These are phyloP conservation scores for Oligia latruncula DNA, from an alignment of 2,888 invertebrate species.

Conservation along the genomic window DNA sequence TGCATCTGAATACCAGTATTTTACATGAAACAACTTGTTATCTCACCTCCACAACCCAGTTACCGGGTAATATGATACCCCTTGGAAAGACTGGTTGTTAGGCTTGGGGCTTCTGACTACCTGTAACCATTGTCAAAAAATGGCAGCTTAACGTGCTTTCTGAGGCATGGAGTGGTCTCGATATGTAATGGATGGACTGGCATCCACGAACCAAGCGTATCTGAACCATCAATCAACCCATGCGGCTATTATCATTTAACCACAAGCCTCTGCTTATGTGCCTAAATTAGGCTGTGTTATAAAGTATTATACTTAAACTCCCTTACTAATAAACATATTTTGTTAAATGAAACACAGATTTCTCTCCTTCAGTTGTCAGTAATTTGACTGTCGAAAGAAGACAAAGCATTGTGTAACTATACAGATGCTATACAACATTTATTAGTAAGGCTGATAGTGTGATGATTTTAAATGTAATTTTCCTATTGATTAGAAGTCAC, in stretches of 20 bases:
- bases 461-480: conserved; percentile 12
- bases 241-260: too few relatives aligned
- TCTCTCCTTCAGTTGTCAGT: too few relatives aligned
- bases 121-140: not conserved
- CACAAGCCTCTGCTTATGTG: not conserved
- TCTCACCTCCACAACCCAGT: not conserved
- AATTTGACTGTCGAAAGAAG: too few relatives aligned
- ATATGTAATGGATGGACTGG: not conserved
- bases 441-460: not conserved
- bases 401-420: too few relatives aligned
- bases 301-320: too few relatives aligned
- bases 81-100: not conserved
- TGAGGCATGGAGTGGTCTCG: too few relatives aligned
- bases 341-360: too few relatives aligned
- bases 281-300: not conserved
- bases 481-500: conserved; percentile 34
- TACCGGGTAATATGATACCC: not conserved
- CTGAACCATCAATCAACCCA: too few relatives aligned
- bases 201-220: too few relatives aligned
- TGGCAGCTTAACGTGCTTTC: not conserved
- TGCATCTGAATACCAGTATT: not conserved
- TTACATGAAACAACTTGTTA: not conserved
- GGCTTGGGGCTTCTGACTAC: not conserved
- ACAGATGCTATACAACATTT: too few relatives aligned
- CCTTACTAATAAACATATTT: too few relatives aligned